phyloP scores from a whole-genome alignment of 2,797 vertebrate species.

The Sciurus carolinensis region DNA sequence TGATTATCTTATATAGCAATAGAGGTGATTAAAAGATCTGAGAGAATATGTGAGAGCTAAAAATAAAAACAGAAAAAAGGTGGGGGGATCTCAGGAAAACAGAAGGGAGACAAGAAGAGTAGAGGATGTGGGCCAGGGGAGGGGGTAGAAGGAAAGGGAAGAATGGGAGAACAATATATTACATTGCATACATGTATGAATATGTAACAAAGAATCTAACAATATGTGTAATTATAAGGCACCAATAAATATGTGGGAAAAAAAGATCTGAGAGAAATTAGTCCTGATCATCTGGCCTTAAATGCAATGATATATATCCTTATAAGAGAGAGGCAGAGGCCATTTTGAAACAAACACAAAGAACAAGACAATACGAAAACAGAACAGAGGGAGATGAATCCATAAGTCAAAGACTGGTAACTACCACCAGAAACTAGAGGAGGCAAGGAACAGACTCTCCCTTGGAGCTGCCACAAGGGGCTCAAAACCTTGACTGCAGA shows the following conservation, averaged over 20 bases:
- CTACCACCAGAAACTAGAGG: constrained; percentile 12
- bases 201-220: too few relatives aligned
- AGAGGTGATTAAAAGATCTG: constrained; percentile 40
- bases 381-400: not conserved
- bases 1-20: constrained; percentile 33
- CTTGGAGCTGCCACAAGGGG: not conserved
- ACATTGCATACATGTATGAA: too few relatives aligned
- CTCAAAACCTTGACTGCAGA: constrained; percentile 4
- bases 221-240: too few relatives aligned
- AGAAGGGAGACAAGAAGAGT: too few relatives aligned
- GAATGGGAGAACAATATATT: too few relatives aligned
- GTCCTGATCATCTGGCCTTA: not conserved
- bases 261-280: not conserved
- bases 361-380: not conserved
- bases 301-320: not conserved
- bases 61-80: too few relatives aligned
- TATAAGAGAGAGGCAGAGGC: not conserved
- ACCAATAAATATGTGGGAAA: too few relatives aligned
- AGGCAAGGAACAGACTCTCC: not conserved
- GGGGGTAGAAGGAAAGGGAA: too few relatives aligned
- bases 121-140: too few relatives aligned
- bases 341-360: not conserved
- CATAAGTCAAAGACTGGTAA: not conserved
- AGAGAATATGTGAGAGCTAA: not conserved
- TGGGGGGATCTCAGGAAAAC: too few relatives aligned